Conservation (phyloP, 2,888 invertebrate genomes). For the Drosophila emarginata region DNA sequence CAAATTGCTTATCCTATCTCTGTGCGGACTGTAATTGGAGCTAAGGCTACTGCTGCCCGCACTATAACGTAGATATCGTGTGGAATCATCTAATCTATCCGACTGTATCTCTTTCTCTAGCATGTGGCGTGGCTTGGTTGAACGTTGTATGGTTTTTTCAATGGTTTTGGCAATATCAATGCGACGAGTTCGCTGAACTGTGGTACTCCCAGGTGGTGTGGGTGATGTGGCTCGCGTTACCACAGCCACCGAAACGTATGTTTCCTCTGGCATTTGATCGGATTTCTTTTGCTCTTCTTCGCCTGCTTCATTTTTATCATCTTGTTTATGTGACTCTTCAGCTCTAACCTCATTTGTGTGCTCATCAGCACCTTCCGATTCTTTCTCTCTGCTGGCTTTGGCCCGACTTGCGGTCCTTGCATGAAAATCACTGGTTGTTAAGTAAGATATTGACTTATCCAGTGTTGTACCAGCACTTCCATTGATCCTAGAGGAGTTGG, state of each 20-base stretch:
- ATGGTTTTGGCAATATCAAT: slow-evolving; percentile 89
- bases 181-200: slow-evolving; percentile 86
- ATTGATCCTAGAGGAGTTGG: slow-evolving; percentile 36
- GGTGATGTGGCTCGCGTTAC: slow-evolving; percentile 91
- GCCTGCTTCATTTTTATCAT: slow-evolving; percentile 10
- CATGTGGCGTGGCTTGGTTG: slow-evolving; percentile 84
- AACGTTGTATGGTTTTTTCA: slow-evolving; percentile 87
- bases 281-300: neutral
- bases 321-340: neutral
- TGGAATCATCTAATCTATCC: slow-evolving; percentile 87
- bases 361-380: slow-evolving; percentile 45
- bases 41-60: slow-evolving; percentile 84
- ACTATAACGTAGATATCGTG: slow-evolving; percentile 86
- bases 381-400: slow-evolving; percentile 80
- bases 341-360: neutral
- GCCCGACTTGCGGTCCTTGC: slow-evolving; percentile 79
- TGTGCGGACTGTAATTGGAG: slow-evolving; percentile 82
- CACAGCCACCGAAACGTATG: slow-evolving; percentile 84
- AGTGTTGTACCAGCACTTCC: slow-evolving; percentile 37
- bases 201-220: slow-evolving; percentile 86
- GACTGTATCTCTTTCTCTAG: slow-evolving; percentile 89
- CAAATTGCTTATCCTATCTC: slow-evolving; percentile 80
- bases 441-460: slow-evolving; percentile 80
- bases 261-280: slow-evolving; percentile 55
- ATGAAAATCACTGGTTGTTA: slow-evolving; percentile 81